A percentile compares a stretch with the other conserved stretches of the same genome.
Conservation (phyloP, 2,113 vertebrate genomes). For the Gasterosteus aculeatus region DNA sequence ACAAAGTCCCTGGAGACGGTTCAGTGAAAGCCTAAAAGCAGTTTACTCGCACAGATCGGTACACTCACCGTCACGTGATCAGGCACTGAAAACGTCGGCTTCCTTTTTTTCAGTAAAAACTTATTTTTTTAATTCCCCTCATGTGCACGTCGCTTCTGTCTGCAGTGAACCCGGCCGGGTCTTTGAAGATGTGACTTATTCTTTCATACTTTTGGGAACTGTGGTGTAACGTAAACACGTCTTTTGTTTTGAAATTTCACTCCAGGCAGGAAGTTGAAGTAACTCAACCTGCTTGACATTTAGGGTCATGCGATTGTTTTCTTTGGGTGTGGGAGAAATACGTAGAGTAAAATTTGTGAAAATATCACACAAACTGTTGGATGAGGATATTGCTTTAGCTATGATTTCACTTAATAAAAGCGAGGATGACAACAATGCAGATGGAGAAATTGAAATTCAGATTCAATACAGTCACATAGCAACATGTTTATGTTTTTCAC, state of each 20-base stretch:
- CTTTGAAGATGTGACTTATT: background rate
- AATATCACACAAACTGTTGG: background rate
- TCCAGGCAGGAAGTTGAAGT: background rate
- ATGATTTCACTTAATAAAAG: background rate
- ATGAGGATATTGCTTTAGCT: background rate
- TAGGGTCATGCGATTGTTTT: background rate
- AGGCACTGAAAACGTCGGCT: slow-evolving; percentile 15
- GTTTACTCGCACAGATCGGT: slow-evolving; percentile 43
- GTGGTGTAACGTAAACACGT: background rate
- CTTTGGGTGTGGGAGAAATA: background rate
- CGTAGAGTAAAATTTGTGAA: too few relatives aligned
- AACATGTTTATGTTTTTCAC: background rate
- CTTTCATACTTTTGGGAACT: background rate
- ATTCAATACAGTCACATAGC: background rate
- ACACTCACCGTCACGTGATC: background rate
- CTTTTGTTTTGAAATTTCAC: background rate
- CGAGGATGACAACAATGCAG: background rate
- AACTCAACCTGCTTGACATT: background rate
- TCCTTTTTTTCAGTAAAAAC: slow-evolving; percentile 2
- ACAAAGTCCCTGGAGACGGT: slow-evolving; percentile 20
- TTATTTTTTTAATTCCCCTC: background rate
- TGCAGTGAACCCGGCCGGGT: too few relatives aligned
- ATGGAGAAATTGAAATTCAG: background rate
- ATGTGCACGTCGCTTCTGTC: background rate
- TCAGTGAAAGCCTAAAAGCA: background rate